Evolutionary conservation across 2,113 vertebrate species (phyloP).

Genomic region (Pseudonaja textilis): DNA sequence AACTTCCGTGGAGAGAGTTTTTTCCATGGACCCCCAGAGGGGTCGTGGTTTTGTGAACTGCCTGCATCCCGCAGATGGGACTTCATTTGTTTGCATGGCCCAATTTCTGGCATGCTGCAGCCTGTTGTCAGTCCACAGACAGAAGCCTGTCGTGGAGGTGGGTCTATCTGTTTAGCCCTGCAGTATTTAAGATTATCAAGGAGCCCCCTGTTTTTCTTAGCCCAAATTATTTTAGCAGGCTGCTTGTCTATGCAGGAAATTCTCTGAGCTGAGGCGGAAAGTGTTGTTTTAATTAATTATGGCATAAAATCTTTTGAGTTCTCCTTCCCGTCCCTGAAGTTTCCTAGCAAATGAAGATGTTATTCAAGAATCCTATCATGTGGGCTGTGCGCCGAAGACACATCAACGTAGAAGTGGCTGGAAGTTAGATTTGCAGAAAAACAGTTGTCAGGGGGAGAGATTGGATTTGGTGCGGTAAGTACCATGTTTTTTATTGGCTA

Average conservation of each 20-base stretch:
- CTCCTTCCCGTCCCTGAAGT: slow-evolving; percentile 11
- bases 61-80: too few species aligned
- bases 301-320: slow-evolving; percentile 10
- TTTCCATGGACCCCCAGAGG: too few species aligned
- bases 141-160: too few species aligned
- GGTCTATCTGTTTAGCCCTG: background rate
- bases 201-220: slow-evolving; percentile 14
- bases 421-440: background rate
- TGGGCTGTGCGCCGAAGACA: background rate
- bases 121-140: too few species aligned
- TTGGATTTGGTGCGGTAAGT: background rate
- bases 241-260: background rate
- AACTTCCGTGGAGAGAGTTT: too few species aligned
- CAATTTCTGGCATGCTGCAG: too few species aligned
- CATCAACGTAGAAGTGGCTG: background rate
- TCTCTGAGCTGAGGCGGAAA: background rate
- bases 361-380: background rate
- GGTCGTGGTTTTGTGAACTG: too few species aligned
- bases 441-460: too few species aligned
- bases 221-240: background rate
- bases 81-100: too few species aligned
- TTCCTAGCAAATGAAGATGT: slow-evolving; percentile 49
- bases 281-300: slow-evolving; percentile 44
- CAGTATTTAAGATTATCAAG: fast-evolving
- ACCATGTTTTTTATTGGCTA: background rate